These are phyloP conservation scores for Aphrocallistes beatrix DNA, from an alignment of 37 sponge, comb jelly and placozoan species.

Conservation along the genomic window DNA sequence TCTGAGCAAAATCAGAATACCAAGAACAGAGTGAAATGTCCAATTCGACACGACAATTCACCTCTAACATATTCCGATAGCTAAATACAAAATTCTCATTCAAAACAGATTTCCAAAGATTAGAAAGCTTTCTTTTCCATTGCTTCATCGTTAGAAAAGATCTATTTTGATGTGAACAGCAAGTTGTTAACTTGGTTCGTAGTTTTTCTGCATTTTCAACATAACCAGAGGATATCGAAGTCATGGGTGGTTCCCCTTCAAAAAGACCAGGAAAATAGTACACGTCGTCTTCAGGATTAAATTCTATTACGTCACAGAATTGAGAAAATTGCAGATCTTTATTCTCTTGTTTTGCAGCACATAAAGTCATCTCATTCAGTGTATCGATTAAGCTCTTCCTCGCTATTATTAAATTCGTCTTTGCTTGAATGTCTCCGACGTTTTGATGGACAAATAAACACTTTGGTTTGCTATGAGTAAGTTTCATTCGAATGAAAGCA, in stretches of 20 bases:
- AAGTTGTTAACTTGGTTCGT: neutral
- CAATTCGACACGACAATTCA: constrained; percentile 12
- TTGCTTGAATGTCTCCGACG: constrained; percentile 14
- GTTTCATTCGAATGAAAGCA: constrained; percentile 35
- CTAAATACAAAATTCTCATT: constrained; percentile 36
- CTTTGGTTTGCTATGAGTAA: neutral
- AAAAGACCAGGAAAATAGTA: constrained; percentile 25
- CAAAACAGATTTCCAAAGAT: constrained; percentile 27
- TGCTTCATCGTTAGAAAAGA: neutral
- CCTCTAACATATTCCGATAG: constrained; percentile 28
- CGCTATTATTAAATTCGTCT: constrained; percentile 19
- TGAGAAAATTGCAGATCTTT: neutral
- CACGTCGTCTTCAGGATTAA: constrained; percentile 31
- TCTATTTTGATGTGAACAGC: neutral
- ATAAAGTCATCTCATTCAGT: constrained; percentile 21
- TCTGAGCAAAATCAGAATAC: constrained; percentile 19
- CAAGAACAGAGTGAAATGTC: constrained; percentile 16
- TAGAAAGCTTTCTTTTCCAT: neutral
- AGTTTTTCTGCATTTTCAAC: constrained; percentile 7
- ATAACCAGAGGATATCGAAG: constrained; percentile 24
- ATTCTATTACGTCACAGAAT: constrained; percentile 30
- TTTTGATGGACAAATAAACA: constrained; percentile 40
- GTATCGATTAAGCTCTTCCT: constrained; percentile 21
- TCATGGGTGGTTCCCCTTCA: constrained; percentile 39
- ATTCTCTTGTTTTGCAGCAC: constrained; percentile 27